Evolutionary conservation across 2,888 invertebrate species (phyloP).

Genomic region (Melinopterus prodromus): DNA sequence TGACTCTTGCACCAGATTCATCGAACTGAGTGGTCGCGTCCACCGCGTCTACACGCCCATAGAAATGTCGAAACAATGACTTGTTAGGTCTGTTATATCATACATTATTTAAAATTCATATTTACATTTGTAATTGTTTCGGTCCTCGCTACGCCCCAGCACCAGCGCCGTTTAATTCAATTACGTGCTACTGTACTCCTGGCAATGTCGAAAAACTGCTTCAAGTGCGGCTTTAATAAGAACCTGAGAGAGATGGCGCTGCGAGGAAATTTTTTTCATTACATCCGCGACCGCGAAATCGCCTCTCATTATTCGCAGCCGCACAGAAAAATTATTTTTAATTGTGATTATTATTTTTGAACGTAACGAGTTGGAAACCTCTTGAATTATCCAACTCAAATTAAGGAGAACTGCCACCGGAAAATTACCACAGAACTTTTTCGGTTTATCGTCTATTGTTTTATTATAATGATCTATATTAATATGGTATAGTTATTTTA

Average conservation of each 20-base stretch:
- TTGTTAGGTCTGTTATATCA: not conserved
- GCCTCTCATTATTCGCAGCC: not conserved
- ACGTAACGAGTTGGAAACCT: slow-evolving; percentile 4
- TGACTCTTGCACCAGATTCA: not conserved
- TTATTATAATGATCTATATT: not conserved
- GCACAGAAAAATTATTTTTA: not conserved
- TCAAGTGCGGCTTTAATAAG: not conserved
- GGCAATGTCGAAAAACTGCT: not conserved
- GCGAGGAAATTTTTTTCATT: not conserved
- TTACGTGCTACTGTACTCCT: not conserved
- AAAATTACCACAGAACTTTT: not conserved
- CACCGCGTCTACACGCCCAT: not conserved
- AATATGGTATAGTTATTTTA: no score
- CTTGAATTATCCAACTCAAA: slow-evolving; percentile 4
- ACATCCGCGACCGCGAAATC: not conserved
- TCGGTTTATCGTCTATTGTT: not conserved
- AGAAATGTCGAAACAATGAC: not conserved
- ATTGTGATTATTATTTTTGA: not conserved
- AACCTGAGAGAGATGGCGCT: not conserved
- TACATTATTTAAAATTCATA: not conserved
- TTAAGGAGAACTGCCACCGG: not conserved
- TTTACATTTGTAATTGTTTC: not conserved
- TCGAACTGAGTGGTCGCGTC: not conserved
- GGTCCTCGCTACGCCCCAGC: not conserved
- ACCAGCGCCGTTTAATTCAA: not conserved